Evolutionary conservation across 1,140 invertebrate species (phyloP), one percentile per base, ranked within the genome.

Genomic region (Ceratina australensis): DNA sequence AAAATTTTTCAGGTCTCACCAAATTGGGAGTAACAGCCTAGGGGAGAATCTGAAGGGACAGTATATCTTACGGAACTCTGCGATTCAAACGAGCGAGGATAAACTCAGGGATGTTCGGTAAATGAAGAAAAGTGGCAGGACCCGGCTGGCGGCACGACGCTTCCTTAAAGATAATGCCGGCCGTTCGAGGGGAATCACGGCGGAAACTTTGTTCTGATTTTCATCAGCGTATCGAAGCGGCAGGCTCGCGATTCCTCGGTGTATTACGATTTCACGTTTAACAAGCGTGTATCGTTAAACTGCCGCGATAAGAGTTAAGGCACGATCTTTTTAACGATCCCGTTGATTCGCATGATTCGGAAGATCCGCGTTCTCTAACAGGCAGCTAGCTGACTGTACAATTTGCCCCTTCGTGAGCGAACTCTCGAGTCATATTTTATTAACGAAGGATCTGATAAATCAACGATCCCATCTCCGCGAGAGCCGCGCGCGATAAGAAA

Each of bases 111-210:
- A 33, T 28, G 15, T 22, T 13, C 20, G 15, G 81, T 72, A 85
- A 86, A 85, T 78, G 86, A 82, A 66, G 87, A 79, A 88, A 90
- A 90, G 86, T 89, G 69, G 89, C 83, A 79, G 61, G 75, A 59
- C 61, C 74, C 67, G 73, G 80, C 73, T 81, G 71, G 54, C 16
- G 74, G 87, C 88, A 89, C 88, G 89, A 85, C 83, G 49, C 28
- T 73, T 60, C 67, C 61, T 56, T 54, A 60, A 67, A 82, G 72
- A 85, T 82, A 83, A 83, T 66, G 77, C 82, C 49, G 65, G 72
- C 79, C 54, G 13, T 47, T 12, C n/a, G 33, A n/a, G 0, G 71
- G 20, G 24, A 60, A 77, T 71, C 52, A 26, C 52, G 66, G 4
- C 12, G 52, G 22, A 16, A 26, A 26, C 56, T 57, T 24, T 22